Conservation (phyloP, 2,797 vertebrate species). For the Rhynchonycteris naso region DNA sequence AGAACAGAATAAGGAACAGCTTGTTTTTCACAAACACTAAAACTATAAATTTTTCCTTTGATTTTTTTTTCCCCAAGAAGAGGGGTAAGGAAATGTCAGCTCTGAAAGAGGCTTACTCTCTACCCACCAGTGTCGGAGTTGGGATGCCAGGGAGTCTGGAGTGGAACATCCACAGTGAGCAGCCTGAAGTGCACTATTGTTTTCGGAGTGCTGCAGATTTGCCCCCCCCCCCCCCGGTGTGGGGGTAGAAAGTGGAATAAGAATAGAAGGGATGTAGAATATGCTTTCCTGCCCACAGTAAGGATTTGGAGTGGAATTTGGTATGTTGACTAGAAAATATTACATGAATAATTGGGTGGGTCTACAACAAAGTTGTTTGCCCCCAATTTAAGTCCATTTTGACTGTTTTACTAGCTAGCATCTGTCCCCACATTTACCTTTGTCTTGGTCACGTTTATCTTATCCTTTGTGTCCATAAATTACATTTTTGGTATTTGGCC, state of each 20-base stretch:
- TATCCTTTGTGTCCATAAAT: constrained; percentile 46
- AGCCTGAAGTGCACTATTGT: constrained; percentile 59
- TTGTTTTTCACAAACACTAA: constrained; percentile 76
- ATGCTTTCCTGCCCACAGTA: constrained; percentile 22
- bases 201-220: constrained; percentile 41
- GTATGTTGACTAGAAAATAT: neutral
- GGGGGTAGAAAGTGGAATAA: neutral
- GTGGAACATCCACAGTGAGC: constrained; percentile 54
- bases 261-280: neutral
- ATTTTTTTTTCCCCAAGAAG: constrained; percentile 50
- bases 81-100: constrained; percentile 66
- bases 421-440: neutral
- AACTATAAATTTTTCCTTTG: constrained; percentile 64
- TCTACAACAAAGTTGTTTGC: neutral
- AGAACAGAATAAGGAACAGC: constrained; percentile 78
- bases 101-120: constrained; percentile 70
- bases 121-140: constrained; percentile 14
- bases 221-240: neutral
- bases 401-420: neutral
- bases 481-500: constrained; percentile 62
- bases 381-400: neutral
- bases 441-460: constrained; percentile 24
- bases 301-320: neutral
- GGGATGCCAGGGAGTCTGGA: constrained; percentile 25
- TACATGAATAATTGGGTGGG: neutral